Evolutionary conservation across 2,888 invertebrate genomes (phyloP).

Genomic region (Tetranychus truncatus): DNA sequence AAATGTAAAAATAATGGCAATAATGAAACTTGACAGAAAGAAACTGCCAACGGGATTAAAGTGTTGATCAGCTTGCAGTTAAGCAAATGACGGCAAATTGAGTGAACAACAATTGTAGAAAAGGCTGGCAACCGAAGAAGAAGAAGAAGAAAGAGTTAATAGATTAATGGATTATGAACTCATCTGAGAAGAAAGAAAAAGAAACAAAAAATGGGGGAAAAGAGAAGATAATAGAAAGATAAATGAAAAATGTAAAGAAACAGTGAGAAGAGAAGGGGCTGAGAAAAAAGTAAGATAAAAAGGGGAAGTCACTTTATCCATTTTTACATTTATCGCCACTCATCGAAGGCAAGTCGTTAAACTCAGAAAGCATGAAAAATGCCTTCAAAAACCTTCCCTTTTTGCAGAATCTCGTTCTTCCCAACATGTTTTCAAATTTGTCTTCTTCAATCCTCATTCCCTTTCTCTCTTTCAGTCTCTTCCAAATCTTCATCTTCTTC

Average conservation of each 20-base stretch:
- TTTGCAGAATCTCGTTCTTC: not conserved
- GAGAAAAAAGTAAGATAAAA: constrained; percentile 1
- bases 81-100: not conserved
- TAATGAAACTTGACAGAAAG: not conserved
- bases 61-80: not conserved
- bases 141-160: not conserved
- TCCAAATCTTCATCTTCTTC: not conserved
- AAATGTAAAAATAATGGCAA: not conserved
- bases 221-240: not conserved
- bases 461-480: constrained; percentile 1
- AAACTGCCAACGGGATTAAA: not conserved
- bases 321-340: constrained; percentile 1
- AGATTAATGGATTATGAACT: constrained; percentile 1
- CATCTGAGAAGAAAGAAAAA: not conserved
- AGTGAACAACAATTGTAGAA: not conserved
- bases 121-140: not conserved
- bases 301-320: not conserved
- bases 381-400: not conserved
- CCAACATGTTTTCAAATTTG: not conserved
- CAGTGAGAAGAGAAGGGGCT: not conserved
- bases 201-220: not conserved
- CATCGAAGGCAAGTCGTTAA: not conserved
- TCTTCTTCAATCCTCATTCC: not conserved
- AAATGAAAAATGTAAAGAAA: not conserved
- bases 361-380: constrained; percentile 3